Percentiles rank a stretch among this genome's conserved stretches.
Conservation (phyloP, 2,888 invertebrate species). For the Scaptomyza caliginosa region DNA sequence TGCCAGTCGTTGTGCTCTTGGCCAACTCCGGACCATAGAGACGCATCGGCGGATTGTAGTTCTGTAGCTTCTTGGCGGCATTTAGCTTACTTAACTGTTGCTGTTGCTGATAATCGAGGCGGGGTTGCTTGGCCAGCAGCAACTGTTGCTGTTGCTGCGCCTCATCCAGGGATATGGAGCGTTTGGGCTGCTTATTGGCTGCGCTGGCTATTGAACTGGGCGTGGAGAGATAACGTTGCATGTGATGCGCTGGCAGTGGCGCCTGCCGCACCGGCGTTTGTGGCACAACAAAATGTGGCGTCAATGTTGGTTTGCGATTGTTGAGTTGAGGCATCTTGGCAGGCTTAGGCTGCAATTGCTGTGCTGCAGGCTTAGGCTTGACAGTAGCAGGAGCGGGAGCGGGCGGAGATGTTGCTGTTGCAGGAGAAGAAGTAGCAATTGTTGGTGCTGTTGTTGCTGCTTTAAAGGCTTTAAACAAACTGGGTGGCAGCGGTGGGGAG, state of each 20-base stretch:
- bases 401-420: background rate
- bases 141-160: slow-evolving; percentile 35
- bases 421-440: background rate
- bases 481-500: slow-evolving; percentile 83
- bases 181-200: slow-evolving; percentile 80
- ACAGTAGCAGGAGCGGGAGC: background rate
- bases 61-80: slow-evolving; percentile 28
- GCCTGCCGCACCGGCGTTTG: slow-evolving; percentile 70
- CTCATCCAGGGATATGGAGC: slow-evolving; percentile 82
- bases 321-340: slow-evolving; percentile 20
- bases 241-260: slow-evolving; percentile 66
- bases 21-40: slow-evolving; percentile 49
- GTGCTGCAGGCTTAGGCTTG: slow-evolving; percentile 7
- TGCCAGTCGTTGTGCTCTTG: slow-evolving; percentile 14
- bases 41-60: slow-evolving; percentile 30
- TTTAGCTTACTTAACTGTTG: slow-evolving; percentile 25
- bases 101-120: slow-evolving; percentile 67
- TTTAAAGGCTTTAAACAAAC: slow-evolving; percentile 81
- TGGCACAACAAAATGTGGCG: slow-evolving; percentile 20
- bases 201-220: slow-evolving; percentile 82
- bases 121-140: slow-evolving; percentile 68
- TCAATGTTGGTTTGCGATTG: slow-evolving; percentile 38
- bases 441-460: slow-evolving; percentile 2
- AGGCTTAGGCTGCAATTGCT: slow-evolving; percentile 3
- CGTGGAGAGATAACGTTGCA: slow-evolving; percentile 74